phyloP scores from a whole-genome alignment of 2,888 invertebrate genomes.

The Rhamnusium bicolor region DNA sequence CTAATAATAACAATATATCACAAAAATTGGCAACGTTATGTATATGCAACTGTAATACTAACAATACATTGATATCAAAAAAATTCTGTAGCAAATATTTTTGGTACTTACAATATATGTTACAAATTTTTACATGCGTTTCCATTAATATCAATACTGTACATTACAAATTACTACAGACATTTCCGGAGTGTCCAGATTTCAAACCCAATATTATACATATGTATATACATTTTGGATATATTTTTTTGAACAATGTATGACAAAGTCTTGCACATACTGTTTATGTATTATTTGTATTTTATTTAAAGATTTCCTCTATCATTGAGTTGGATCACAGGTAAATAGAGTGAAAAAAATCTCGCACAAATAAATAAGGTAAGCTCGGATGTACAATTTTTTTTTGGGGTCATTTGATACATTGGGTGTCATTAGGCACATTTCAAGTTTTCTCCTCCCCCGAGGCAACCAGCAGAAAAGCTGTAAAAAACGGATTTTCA shows the following conservation, averaged over 20 bases:
- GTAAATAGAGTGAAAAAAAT: neutral
- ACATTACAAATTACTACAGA: slow-evolving; percentile 17
- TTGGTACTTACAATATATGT: slow-evolving; percentile 5
- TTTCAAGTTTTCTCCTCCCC: too few species aligned
- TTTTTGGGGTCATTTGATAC: too few species aligned
- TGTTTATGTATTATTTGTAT: neutral
- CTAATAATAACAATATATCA: slow-evolving; percentile 62
- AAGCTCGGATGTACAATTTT: too few species aligned
- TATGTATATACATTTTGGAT: slow-evolving; percentile 2
- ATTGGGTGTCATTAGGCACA: too few species aligned
- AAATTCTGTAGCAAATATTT: slow-evolving; percentile 43
- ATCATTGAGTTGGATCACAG: neutral
- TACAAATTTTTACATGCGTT: slow-evolving; percentile 25
- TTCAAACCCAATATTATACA: slow-evolving; percentile 17
- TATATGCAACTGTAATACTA: slow-evolving; percentile 45
- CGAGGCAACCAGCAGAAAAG: too few species aligned
- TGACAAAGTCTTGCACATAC: neutral
- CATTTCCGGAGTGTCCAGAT: slow-evolving; percentile 13
- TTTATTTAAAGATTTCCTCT: neutral
- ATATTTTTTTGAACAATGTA: neutral
- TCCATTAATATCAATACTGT: slow-evolving; percentile 27
- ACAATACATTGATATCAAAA: slow-evolving; percentile 43
- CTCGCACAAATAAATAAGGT: too few species aligned
- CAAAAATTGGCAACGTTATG: slow-evolving; percentile 67
- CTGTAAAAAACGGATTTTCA: too few species aligned